Percentiles rank a stretch among this genome's conserved stretches.
These are phyloP conservation scores for Chrysotoxum bicinctum DNA, from an alignment of 2,888 invertebrate genomes.

Conservation along the genomic window DNA sequence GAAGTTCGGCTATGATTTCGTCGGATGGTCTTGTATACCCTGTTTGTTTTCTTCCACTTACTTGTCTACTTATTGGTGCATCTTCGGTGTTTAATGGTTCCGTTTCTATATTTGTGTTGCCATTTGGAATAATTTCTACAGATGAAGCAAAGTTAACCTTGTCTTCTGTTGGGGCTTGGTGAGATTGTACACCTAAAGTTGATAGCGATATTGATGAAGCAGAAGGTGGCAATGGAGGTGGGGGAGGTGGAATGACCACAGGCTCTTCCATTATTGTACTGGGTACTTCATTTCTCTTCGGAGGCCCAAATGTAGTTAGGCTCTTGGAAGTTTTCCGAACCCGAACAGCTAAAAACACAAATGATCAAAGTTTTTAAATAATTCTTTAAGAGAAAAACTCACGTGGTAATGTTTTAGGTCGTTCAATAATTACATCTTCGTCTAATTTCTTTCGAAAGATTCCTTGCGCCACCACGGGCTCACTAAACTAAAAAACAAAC, in stretches of 20 bases:
- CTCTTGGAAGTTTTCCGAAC: slow-evolving; percentile 71
- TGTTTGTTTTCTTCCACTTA: slow-evolving; percentile 66
- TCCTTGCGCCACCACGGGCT: slow-evolving; percentile 77
- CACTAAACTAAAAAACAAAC: slow-evolving; percentile 75
- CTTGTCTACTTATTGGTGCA: slow-evolving; percentile 3
- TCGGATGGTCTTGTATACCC: slow-evolving; percentile 75
- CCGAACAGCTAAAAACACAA: slow-evolving; percentile 74
- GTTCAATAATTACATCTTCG: slow-evolving; percentile 76
- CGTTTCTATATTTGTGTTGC: slow-evolving; percentile 28
- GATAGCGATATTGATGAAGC: slow-evolving; percentile 41
- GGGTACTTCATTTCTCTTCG: slow-evolving; percentile 56
- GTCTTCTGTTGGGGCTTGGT: slow-evolving; percentile 24
- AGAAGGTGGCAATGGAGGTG: slow-evolving; percentile 70
- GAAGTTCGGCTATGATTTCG: slow-evolving; percentile 37
- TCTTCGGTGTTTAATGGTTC: slow-evolving; percentile 61
- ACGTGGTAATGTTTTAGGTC: slow-evolving; percentile 78
- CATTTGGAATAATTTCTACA: slow-evolving; percentile 38
- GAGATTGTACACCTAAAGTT: slow-evolving; percentile 35
- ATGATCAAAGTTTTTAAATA: neutral
- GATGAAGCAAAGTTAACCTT: slow-evolving; percentile 36
- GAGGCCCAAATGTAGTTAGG: slow-evolving; percentile 60
- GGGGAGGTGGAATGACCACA: slow-evolving; percentile 58
- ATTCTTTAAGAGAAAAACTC: slow-evolving; percentile 47
- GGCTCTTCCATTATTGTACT: slow-evolving; percentile 67
- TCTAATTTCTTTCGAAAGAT: slow-evolving; percentile 79